These are phyloP conservation scores for Ctenopoma multispine DNA, from an alignment of 2,797 vertebrate species.

Conservation along the genomic window DNA sequence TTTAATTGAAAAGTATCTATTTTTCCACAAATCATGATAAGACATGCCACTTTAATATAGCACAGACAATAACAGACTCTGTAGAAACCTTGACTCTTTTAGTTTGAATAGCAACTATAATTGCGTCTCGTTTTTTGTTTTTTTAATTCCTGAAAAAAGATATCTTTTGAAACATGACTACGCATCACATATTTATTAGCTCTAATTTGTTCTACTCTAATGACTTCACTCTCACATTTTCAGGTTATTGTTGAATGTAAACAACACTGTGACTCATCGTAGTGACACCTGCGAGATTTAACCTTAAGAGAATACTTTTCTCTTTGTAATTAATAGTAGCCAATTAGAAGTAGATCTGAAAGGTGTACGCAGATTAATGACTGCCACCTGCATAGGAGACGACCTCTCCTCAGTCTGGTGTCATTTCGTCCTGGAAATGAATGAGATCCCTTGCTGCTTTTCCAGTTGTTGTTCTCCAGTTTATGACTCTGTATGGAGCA, in stretches of 20 bases:
- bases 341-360: constrained; percentile 22
- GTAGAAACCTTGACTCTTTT: neutral
- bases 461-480: constrained; percentile 64
- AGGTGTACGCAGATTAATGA: constrained; percentile 45
- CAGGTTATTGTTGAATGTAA: neutral
- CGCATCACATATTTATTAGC: neutral
- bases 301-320: neutral
- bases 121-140: neutral
- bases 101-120: neutral
- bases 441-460: constrained; percentile 35
- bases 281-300: constrained; percentile 3
- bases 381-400: constrained; percentile 29
- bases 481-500: constrained; percentile 53
- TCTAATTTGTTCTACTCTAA: neutral
- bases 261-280: neutral
- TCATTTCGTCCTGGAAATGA: constrained; percentile 35
- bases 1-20: neutral
- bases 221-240: constrained; percentile 6
- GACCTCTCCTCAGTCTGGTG: constrained; percentile 34
- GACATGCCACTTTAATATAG: neutral
- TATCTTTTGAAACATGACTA: neutral
- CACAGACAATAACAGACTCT: neutral
- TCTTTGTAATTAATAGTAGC: constrained; percentile 5
- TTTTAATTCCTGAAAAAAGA: too few species aligned
- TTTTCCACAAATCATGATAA: neutral